phyloP scores from a whole-genome alignment of 2,888 invertebrate genomes.

The Lasioglossum calceatum region DNA sequence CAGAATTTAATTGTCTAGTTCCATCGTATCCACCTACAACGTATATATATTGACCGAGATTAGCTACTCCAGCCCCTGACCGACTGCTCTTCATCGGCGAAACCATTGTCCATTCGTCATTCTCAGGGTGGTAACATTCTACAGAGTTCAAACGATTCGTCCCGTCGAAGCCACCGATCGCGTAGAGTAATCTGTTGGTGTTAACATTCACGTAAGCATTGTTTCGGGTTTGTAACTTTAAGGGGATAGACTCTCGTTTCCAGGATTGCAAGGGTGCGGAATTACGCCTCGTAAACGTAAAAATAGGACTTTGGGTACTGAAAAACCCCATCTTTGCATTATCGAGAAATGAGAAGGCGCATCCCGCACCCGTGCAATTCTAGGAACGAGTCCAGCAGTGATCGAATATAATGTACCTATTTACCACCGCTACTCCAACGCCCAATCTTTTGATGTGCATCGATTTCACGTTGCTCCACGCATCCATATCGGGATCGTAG shows the following conservation, averaged over 20 bases:
- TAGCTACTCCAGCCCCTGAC: constrained; percentile 95
- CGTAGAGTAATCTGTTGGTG: constrained; percentile 86
- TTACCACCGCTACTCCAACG: constrained; percentile 91
- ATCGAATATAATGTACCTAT: constrained; percentile 86
- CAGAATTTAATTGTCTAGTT: constrained; percentile 91
- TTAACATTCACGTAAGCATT: not conserved
- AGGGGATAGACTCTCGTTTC: no score
- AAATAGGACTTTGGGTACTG: no score
- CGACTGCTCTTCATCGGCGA: constrained; percentile 91
- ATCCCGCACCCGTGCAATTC: no score
- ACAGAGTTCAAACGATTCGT: constrained; percentile 90
- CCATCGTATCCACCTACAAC: constrained; percentile 99
- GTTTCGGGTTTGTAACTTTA: not conserved
- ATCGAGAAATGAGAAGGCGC: no score
- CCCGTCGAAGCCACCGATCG: constrained; percentile 96
- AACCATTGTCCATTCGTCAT: constrained; percentile 94
- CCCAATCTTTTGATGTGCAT: constrained; percentile 93
- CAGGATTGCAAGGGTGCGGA: no score
- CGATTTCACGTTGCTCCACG: constrained; percentile 91
- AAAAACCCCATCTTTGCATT: no score
- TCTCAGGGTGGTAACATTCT: constrained; percentile 97
- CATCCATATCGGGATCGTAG: constrained; percentile 94
- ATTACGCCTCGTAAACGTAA: no score
- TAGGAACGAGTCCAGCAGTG: not conserved
- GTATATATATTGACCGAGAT: constrained; percentile 94